Percentiles rank a stretch among this genome's conserved stretches.
Conservation (phyloP, 1,140 invertebrate genomes). For the Pollicipes pollicipes region DNA sequence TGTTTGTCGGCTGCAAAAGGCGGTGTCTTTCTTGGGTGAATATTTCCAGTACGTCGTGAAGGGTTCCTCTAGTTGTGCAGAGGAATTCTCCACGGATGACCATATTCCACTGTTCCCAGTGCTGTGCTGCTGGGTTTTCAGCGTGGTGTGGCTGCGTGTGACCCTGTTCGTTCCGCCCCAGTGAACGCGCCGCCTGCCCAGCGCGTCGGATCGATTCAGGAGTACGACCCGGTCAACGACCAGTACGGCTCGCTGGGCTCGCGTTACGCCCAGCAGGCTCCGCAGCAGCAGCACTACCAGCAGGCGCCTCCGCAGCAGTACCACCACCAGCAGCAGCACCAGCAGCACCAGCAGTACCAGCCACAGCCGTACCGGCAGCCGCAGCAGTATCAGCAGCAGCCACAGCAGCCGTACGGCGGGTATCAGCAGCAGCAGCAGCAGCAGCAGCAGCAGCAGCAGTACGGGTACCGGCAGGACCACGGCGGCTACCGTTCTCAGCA, state of each 20-base stretch:
- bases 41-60: too few species aligned
- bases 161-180: constrained; percentile 21
- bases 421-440: neutral
- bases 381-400: constrained; percentile 14
- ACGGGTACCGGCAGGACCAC: constrained; percentile 9
- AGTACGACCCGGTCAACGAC: constrained; percentile 88
- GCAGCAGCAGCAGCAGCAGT: constrained; percentile 3
- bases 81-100: too few species aligned
- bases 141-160: neutral
- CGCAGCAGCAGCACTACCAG: constrained; percentile 11
- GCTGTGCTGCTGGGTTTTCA: too few species aligned
- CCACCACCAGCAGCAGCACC: constrained; percentile 13
- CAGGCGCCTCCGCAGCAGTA: constrained; percentile 12
- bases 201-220: constrained; percentile 76
- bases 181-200: constrained; percentile 41
- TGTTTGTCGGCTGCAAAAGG: too few species aligned
- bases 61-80: too few species aligned
- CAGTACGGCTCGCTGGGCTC: constrained; percentile 47
- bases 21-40: too few species aligned
- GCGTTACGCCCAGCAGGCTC: constrained; percentile 9
- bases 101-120: too few species aligned
- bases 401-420: constrained; percentile 7
- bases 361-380: constrained; percentile 6
- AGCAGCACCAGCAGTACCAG: constrained; percentile 16
- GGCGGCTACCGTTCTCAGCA: constrained; percentile 12